phyloP scores from a whole-genome alignment of 2,797 vertebrate genomes.

The Enoplosus armatus region DNA sequence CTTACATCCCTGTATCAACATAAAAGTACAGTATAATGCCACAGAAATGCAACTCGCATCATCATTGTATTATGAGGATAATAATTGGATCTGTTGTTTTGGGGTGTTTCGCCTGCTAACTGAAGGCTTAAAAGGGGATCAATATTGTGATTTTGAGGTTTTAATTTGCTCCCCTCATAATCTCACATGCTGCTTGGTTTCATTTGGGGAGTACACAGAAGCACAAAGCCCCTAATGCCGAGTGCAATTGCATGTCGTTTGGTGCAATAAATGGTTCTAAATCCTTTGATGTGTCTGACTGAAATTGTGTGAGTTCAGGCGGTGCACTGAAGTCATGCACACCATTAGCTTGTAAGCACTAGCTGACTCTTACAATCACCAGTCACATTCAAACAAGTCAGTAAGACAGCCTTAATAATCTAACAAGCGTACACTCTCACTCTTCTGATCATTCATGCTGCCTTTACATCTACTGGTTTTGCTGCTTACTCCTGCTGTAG shows the following conservation, averaged over 20 bases:
- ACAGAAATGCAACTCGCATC: background rate
- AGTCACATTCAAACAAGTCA: constrained; percentile 66
- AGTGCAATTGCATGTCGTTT: constrained; percentile 31
- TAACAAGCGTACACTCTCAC: constrained; percentile 49
- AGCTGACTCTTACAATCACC: constrained; percentile 59
- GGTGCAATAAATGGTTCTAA: constrained; percentile 43
- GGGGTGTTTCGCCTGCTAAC: background rate
- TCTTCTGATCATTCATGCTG: constrained; percentile 61
- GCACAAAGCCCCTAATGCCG: constrained; percentile 27
- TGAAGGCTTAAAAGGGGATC: constrained; percentile 10
- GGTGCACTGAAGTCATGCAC: constrained; percentile 38
- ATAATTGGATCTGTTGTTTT: background rate
- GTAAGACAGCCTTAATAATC: constrained; percentile 61
- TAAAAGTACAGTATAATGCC: background rate
- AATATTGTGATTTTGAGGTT: constrained; percentile 17
- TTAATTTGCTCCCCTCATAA: constrained; percentile 27
- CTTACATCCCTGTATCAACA: background rate
- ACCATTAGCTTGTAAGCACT: constrained; percentile 59
- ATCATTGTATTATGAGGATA: background rate
- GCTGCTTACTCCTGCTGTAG: constrained; percentile 42
- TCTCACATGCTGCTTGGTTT: constrained; percentile 37
- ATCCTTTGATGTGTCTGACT: constrained; percentile 45
- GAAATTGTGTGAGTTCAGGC: constrained; percentile 44
- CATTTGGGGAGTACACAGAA: constrained; percentile 8
- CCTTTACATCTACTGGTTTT: constrained; percentile 40